A percentile compares a stretch with the other conserved stretches of the same genome.
Conservation (phyloP, 30 jellyfish, hydroid and myxozoan genomes). For the Calvadosia cruxmelitensis region DNA sequence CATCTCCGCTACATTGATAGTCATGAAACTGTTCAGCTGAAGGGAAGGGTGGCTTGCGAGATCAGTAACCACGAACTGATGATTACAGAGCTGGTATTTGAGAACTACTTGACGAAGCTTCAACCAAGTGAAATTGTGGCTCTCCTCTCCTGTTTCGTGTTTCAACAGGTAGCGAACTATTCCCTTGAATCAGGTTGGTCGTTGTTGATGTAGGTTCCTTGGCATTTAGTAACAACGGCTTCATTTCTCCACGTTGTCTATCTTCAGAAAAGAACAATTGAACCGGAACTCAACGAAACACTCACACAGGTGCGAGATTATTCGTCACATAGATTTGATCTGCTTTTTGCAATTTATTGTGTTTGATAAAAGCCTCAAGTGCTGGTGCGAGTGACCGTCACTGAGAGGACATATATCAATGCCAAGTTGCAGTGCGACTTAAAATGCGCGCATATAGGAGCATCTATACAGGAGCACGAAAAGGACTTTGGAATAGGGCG, state of each 20-base stretch:
- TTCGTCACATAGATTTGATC: no score
- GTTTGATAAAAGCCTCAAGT: no score
- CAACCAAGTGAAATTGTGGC: slow-evolving; percentile 93
- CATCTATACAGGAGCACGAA: no score
- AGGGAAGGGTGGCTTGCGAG: slow-evolving; percentile 88
- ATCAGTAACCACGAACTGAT: slow-evolving; percentile 79
- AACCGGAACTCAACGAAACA: slow-evolving; percentile 67
- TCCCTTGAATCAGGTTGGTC: no score
- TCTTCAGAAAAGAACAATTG: slow-evolving; percentile 47
- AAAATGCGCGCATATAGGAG: no score
- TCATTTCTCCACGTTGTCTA: neutral
- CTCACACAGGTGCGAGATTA: slow-evolving; percentile 71
- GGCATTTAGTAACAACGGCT: no score
- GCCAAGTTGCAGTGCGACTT: no score
- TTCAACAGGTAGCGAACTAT: slow-evolving; percentile 72
- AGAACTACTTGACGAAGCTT: slow-evolving; percentile 50
- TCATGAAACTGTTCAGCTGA: slow-evolving; percentile 43
- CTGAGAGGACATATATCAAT: no score
- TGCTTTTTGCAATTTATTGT: no score
- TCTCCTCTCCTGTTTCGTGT: slow-evolving; percentile 82
- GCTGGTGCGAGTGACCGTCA: no score
- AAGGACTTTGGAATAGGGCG: no score
- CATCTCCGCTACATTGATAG: slow-evolving; percentile 50
- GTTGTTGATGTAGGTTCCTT: no score
- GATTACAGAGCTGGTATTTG: slow-evolving; percentile 79